A percentile compares a stretch with the other conserved stretches of the same genome.
phyloP scores from a whole-genome alignment of 2,888 invertebrate species.

The Luffia ferchaultella region DNA sequence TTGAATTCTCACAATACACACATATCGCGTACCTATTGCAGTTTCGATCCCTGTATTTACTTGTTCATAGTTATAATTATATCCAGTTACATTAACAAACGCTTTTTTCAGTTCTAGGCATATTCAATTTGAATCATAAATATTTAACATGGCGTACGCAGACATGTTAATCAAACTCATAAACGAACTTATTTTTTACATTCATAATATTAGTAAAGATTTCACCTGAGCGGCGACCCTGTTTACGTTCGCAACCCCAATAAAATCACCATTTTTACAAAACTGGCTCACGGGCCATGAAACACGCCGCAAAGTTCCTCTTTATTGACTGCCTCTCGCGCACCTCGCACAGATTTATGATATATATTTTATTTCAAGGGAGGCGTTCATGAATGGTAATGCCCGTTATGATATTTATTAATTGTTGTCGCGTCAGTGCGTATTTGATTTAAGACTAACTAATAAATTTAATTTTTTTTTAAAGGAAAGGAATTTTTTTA shows the following conservation, averaged over 20 bases:
- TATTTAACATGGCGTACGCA: neutral
- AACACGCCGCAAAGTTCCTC: conserved; percentile 3
- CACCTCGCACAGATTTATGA: conserved; percentile 8
- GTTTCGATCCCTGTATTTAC: no score
- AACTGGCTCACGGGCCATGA: conserved; percentile 7
- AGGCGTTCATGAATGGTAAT: neutral
- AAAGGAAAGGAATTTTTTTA: no score
- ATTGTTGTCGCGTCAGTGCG: neutral
- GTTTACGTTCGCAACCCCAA: conserved; percentile 4
- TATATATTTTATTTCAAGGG: neutral
- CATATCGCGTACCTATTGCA: no score
- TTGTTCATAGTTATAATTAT: no score
- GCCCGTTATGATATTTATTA: neutral
- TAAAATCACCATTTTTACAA: conserved; percentile 7
- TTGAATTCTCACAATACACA: no score
- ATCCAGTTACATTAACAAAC: no score
- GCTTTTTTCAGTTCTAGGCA: no score
- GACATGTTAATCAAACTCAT: neutral
- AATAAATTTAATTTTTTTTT: no score
- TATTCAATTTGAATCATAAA: neutral
- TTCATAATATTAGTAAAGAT: neutral
- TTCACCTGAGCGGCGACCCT: neutral
- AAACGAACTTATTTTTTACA: neutral
- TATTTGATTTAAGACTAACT: neutral
- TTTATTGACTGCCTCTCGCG: conserved; percentile 5